These are phyloP conservation scores for Lerista edwardsae DNA, from an alignment of 2,797 vertebrate genomes.

Conservation along the genomic window DNA sequence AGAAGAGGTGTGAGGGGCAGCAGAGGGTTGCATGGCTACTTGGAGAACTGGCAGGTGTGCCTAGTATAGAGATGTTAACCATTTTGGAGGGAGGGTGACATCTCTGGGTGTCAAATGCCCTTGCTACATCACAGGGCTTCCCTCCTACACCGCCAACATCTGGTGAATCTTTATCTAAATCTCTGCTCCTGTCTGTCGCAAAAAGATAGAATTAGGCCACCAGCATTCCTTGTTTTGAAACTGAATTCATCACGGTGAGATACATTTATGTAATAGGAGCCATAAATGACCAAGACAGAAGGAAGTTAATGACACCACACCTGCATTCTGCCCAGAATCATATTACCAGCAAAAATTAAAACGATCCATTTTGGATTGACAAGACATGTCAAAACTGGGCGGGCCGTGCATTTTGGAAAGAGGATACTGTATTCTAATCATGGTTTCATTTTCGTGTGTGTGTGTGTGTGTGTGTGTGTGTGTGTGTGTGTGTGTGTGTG, in stretches of 20 bases:
- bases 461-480: no score
- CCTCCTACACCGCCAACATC: background rate
- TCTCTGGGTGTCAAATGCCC: no score
- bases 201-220: no score
- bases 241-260: background rate
- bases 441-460: constrained; percentile 2
- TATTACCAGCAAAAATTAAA: constrained; percentile 42
- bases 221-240: background rate
- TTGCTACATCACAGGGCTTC: no score
- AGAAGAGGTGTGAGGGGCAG: no score
- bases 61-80: no score
- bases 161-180: background rate
- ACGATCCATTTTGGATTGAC: constrained; percentile 51
- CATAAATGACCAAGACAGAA: background rate
- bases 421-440: constrained; percentile 44
- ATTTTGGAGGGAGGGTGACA: no score
- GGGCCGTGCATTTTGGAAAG: constrained; percentile 55
- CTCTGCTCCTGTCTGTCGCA: background rate
- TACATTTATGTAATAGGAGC: background rate
- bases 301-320: background rate
- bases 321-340: background rate
- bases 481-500: no score
- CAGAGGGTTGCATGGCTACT: no score
- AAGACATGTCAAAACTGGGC: constrained; percentile 34
- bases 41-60: no score